Conservation (phyloP, 1,140 invertebrate genomes). For the Drosophila kanapiae region DNA sequence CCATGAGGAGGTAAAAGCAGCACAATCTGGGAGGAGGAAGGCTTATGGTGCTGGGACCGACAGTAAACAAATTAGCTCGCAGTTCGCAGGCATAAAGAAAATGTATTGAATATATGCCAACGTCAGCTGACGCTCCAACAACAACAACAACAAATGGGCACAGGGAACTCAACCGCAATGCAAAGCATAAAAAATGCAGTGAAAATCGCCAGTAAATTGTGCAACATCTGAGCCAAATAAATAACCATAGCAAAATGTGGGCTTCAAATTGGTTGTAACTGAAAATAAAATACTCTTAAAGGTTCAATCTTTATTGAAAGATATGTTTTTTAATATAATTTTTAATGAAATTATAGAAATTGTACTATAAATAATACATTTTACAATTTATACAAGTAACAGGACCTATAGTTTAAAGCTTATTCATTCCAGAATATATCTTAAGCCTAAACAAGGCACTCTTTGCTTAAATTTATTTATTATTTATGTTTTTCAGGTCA, state of each 20-base stretch:
- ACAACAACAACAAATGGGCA: constrained; percentile 15
- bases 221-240: constrained; percentile 77
- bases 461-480: neutral
- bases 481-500: neutral
- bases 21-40: too few relatives aligned
- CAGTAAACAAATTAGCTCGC: constrained; percentile 76
- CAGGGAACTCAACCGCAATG: constrained; percentile 61
- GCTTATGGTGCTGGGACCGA: constrained; percentile 35
- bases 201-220: constrained; percentile 63
- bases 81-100: constrained; percentile 60
- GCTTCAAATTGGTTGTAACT: neutral
- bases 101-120: constrained; percentile 81
- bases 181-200: constrained; percentile 43
- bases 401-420: too few relatives aligned
- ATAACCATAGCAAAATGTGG: constrained; percentile 45
- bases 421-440: too few relatives aligned
- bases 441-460: neutral
- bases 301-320: neutral
- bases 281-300: constrained; percentile 2
- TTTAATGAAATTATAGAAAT: neutral
- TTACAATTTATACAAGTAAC: too few relatives aligned
- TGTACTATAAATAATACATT: neutral
- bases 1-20: neutral
- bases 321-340: neutral
- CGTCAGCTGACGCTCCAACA: constrained; percentile 69